A percentile compares a stretch with the other conserved stretches of the same genome.
These are phyloP conservation scores for Leguminivora glycinivorella DNA, from an alignment of 1,140 invertebrate genomes.

Conservation along the genomic window DNA sequence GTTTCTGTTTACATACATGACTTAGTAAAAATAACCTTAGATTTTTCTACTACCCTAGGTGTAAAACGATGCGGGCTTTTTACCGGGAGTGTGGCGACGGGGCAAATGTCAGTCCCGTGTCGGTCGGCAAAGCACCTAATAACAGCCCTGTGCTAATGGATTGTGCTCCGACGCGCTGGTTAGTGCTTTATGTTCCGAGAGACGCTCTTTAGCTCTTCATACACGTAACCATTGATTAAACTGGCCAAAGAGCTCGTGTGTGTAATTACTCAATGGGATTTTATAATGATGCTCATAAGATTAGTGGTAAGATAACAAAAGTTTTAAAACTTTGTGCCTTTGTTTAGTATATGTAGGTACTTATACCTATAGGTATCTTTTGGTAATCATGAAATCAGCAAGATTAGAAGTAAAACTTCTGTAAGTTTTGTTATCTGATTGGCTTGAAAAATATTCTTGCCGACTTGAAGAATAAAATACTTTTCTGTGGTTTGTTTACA, in stretches of 20 bases:
- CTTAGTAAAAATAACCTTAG: background rate
- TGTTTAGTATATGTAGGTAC: background rate
- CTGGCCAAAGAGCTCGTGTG: background rate
- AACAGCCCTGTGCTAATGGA: conserved; percentile 47
- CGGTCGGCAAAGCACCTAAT: conserved; percentile 40
- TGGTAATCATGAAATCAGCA: too few species aligned
- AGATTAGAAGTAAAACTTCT: too few species aligned
- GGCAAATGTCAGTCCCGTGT: conserved; percentile 47
- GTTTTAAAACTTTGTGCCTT: background rate
- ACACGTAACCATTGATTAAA: conserved; percentile 26
- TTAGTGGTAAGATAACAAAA: background rate
- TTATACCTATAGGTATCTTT: too few species aligned
- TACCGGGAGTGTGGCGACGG: conserved; percentile 37
- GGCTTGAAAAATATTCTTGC: too few species aligned
- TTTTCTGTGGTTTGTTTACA: too few species aligned
- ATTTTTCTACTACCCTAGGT: background rate
- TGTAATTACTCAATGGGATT: conserved; percentile 2
- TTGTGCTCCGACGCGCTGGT: conserved; percentile 35
- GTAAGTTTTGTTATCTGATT: too few species aligned
- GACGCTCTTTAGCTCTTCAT: conserved; percentile 26
- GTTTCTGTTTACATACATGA: background rate
- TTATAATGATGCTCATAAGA: background rate
- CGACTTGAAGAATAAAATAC: too few species aligned
- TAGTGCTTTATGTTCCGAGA: conserved; percentile 25
- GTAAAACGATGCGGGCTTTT: conserved; percentile 35